Conservation (phyloP, 2,888 invertebrate species). For the Callosobruchus maculatus region DNA sequence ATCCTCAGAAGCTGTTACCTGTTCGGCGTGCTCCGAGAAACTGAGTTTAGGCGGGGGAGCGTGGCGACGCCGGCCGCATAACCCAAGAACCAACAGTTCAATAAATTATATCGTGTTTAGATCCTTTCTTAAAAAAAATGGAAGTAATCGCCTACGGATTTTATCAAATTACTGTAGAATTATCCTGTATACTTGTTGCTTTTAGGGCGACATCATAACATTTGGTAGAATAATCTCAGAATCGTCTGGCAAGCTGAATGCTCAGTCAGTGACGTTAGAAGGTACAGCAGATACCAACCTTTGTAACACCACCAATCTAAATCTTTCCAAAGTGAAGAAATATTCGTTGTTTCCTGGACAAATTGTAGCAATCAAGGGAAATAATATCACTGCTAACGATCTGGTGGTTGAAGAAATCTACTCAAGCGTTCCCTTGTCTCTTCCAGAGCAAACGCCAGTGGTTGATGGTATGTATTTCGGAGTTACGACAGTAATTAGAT, state of each 20-base stretch:
- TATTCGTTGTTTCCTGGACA: constrained; percentile 78
- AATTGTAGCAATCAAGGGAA: constrained; percentile 70
- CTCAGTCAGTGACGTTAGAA: constrained; percentile 67
- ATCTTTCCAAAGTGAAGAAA: constrained; percentile 53
- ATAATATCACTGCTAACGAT: constrained; percentile 53
- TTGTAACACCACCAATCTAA: constrained; percentile 43
- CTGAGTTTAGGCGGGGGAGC: too few species aligned
- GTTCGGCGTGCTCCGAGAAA: too few species aligned
- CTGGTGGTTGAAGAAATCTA: not conserved
- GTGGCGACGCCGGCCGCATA: too few species aligned
- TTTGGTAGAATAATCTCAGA: constrained; percentile 77
- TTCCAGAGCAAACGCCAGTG: too few species aligned
- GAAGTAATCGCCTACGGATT: too few species aligned
- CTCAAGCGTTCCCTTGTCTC: not conserved
- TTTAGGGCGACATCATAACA: constrained; percentile 29
- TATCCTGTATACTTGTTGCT: not conserved
- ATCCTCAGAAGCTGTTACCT: too few species aligned
- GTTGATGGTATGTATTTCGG: too few species aligned
- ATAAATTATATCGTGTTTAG: too few species aligned
- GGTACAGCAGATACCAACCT: constrained; percentile 57
- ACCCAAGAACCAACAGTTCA: too few species aligned
- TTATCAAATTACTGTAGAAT: not conserved
- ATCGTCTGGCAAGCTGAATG: constrained; percentile 67
- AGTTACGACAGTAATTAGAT: too few species aligned
- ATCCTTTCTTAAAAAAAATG: too few species aligned